Evolutionary conservation across 2,113 vertebrate species (phyloP), one percentile per base, ranked within the genome.

Genomic region (Laterallus jamaicensis): DNA sequence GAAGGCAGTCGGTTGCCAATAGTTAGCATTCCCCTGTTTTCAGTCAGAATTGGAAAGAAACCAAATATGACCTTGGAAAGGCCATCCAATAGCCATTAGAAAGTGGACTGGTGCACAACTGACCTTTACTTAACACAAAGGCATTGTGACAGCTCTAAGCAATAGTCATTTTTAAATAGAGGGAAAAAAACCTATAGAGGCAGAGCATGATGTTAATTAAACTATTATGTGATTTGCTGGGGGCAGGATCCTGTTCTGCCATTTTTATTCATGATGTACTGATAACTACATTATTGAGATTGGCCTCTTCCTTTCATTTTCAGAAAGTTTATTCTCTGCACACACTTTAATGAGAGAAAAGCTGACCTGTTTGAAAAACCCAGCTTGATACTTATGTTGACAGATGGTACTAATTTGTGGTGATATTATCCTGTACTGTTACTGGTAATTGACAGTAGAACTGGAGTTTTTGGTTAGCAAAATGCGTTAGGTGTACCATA

Each of bases 381-480:
- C 56, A 71, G 32, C n/a, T 63, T 89, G 69, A 78, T 70, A 68
- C n/a, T 89, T 88, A 31, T 35, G 68, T 73, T 95, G 85, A 90
- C 70, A 94, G 67, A 84, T 71, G 29, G 49, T 80, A 82, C 88
- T 94, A 94, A 94, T 96, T 91, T 84, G 70, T 75, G 76, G 55
- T 88, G 49, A 60, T 81, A 67, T 58, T 88, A 77, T 70, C 37
- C 29, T 68, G 29, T 37, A 67, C 20, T 60, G 18, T 85, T 95
- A 50, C n/a, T 85, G 82, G 60, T 90, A 89, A 85, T 79, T 75
- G 32, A 84, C 42, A 55, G 25, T 62, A 75, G 26, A 79, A 70
- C 58, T 31, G 73, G 25, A 83, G 12, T 6, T 89, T 69, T 58
- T 47, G 62, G 59, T 88, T 91, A 82, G 31, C 6, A 52, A 95